Base-by-base conservation (phyloP, 2,113 vertebrate genomes). In the Spilogale gracilis region DNA sequence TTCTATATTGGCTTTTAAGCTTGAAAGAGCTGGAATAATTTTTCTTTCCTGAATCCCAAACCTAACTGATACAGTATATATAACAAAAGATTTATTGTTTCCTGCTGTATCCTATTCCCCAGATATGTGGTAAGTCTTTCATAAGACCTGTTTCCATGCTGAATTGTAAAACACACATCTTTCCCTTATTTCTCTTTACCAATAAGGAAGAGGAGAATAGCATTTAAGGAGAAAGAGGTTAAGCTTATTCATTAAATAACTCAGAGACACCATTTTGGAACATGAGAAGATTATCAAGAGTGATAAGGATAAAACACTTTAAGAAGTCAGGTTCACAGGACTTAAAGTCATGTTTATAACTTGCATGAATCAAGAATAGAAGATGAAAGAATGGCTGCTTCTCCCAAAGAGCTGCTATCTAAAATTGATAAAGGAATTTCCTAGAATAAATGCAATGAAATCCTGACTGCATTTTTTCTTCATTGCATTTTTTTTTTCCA, bases 201-300 rank as follows among this genome's bases (percentile, higher is more conserved):
- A 50, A 32, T 12, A 94, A 80, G 65, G 52, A 95, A 78, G 48
- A 83, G 1, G 25, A 88, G 10, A 67, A 25, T 27, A 88, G 25
- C 23, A 71, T 85, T 96, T 96, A 69, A 86, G 32, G 78, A 89
- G 27, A 60, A 96, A 84, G 16, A 3, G 14, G 27, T 71, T 94
- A 91, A 94, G 17, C 43, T 91, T 88, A 6, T 43, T 96, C 27
- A 60, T 73, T 82, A 25, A 61, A 38, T 85, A 88, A 76, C 65
- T 38, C 48, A 83, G 50, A 86, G 86, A 85, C 43, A 87, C 32
- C 48, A 63, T 88, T 95, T 86, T 96, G 74, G 73, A 80, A 90
- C 67, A 78, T 65, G 79, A 82, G 27, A 86, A 76, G 32, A 45
- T 73, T 80, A 88, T 91, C 45, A 52, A 85, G 45, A 87, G 78